Evolutionary conservation across 2,113 vertebrate species (phyloP), one percentile per base, ranked within the genome.

Genomic region (Lota lota): DNA sequence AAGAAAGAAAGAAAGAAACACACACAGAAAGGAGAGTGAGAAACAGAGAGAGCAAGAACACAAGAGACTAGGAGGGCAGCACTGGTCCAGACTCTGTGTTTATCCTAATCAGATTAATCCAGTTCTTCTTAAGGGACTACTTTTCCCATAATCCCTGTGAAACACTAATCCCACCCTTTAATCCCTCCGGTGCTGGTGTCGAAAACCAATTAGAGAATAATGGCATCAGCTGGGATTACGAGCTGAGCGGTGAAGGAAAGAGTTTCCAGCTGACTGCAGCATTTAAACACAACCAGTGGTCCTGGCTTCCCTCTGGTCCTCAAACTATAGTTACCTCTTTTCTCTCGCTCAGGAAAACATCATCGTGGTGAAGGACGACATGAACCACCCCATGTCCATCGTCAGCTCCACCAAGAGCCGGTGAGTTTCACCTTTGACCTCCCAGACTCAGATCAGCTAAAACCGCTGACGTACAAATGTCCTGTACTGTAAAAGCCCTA

Each of bases 331-430:
- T 28, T 0, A 15, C 53, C 40, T 64, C 15, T 62, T 14, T 15
- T 63, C 69, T 61, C 20, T 24, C 75, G 1, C 12, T 47, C 84
- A 99, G 97, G 96, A 94, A 79, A 98, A 97, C 87, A 98, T 98
- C 82, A 77, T 92, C 22, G 93, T 98, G 76, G 95, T 98, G 79
- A 95, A 95, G 73, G 96, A 98, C 0, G 95, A 93, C 5, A 79
- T 77, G 18, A 95, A 95, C 85, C 95, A 99, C 69, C 95, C 97
- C 7, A 97, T 99, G 96, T 93, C 96, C 4, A 79, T 95, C 0
- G 94, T 99, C 88, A 99, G 97, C 90, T 99, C 97, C 50, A 99
- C 97, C 74, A 99, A 99, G 89, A 98, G 97, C 95, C 98, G 97
- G 97, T 98, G 68, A 0, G 88, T 85, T 16, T 16, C 20, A 18